Conservation (phyloP, 2,113 vertebrate species). For the Trinectes maculatus region DNA sequence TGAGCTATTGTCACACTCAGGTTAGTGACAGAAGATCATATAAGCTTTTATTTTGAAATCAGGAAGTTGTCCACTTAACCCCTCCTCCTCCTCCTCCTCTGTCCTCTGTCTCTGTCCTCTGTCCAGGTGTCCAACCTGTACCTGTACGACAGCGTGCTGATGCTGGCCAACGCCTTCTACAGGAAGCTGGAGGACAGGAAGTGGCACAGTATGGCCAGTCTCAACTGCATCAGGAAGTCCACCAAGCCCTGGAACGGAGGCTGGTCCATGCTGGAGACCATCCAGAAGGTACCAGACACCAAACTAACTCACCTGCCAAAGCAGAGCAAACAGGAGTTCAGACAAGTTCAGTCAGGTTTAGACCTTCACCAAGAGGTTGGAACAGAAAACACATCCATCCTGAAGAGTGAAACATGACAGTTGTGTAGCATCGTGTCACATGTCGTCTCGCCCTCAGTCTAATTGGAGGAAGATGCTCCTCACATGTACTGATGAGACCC, state of each 20-base stretch:
- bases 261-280: constrained; percentile 97
- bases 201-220: constrained; percentile 99
- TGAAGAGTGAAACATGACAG: not conserved
- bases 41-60: no score
- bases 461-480: not conserved
- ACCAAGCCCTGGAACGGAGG: constrained; percentile 99
- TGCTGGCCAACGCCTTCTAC: constrained; percentile 98
- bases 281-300: constrained; percentile 92
- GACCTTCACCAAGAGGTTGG: no score
- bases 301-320: not conserved
- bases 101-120: not conserved
- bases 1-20: no score
- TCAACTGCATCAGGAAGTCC: constrained; percentile 97
- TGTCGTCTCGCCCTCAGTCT: not conserved
- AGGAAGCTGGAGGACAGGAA: constrained; percentile 98
- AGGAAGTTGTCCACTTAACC: no score
- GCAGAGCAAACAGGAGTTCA: no score
- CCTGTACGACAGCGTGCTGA: constrained; percentile 97
- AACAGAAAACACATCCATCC: no score
- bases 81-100: no score
- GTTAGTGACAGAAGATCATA: no score
- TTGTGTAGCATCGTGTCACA: not conserved
- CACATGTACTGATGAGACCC: no score
- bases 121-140: constrained; percentile 97
- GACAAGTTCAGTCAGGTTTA: no score